Conservation (phyloP, 1,140 invertebrate species). For the Aphidius gifuensis region DNA sequence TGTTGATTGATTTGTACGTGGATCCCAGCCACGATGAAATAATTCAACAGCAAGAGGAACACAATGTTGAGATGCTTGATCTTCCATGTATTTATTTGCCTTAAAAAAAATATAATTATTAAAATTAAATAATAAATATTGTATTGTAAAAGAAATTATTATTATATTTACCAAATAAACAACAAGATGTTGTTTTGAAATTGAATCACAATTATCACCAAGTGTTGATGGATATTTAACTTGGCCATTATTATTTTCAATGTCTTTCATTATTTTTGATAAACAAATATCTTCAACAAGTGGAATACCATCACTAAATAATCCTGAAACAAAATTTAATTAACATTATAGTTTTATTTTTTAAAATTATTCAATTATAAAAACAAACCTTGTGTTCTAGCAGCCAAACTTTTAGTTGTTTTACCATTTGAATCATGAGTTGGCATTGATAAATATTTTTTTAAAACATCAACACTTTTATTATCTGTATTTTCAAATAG, state of each 20-base stretch:
- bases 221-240: conserved; percentile 62
- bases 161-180: conserved; percentile 60
- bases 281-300: conserved; percentile 42
- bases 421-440: conserved; percentile 21
- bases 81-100: conserved; percentile 77
- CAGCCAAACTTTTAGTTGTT: conserved; percentile 12
- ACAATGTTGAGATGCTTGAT: conserved; percentile 86
- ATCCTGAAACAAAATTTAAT: conserved; percentile 32
- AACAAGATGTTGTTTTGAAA: conserved; percentile 58
- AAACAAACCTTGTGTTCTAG: conserved; percentile 11
- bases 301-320: conserved; percentile 11
- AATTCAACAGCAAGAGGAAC: conserved; percentile 68
- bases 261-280: conserved; percentile 58
- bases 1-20: conserved; percentile 16
- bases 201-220: conserved; percentile 56
- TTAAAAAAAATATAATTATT: conserved; percentile 45
- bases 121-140: conserved; percentile 4
- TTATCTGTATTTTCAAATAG: conserved; percentile 56
- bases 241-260: conserved; percentile 50
- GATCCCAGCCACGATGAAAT: conserved; percentile 59
- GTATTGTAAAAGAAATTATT: not conserved
- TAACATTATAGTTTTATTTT: conserved; percentile 7
- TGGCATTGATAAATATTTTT: conserved; percentile 58
- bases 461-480: conserved; percentile 55
- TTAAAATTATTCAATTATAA: too few relatives aligned